Base-by-base conservation (phyloP, 2,888 invertebrate genomes). In the Sinotaia quadrata region DNA sequence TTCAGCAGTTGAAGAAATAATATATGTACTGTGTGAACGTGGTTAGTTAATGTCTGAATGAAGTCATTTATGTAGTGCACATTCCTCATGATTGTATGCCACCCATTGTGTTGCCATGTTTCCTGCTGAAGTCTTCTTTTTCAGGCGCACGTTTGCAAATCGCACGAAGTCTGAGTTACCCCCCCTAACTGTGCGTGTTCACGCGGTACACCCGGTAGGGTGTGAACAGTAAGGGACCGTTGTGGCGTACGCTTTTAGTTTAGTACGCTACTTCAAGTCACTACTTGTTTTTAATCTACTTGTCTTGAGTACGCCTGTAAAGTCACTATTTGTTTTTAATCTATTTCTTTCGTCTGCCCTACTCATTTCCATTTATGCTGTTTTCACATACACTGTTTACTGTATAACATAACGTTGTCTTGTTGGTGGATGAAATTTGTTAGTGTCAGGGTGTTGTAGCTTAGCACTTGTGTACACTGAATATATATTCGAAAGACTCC, bases 101-200 rank as follows among this genome's bases (percentile, higher is more conserved):
- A n/a, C 12, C 41, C 41, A 44, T 52, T 36, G 36, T 31, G 37
- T 56, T 65, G 63, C 63, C 63, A 56, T 65, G 63, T 65, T 65
- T 52, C 63, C 56, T 65, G 63, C 63, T 65, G 63, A 65, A 56
- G 8, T 56, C 63, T 65, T 65, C 63, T 65, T 65, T 65, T 65
- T 65, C 63, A 65, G 63, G 33, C 54, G 24, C 56, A 29, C 31
- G 54, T 65, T 65, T 54, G 63, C n/a, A n/a, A n/a, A n/a, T n/a
- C n/a, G 56, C 63, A 44, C 54, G 41, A 54, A 65, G 56, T 56
- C 63, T 56, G 44, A 65, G 63, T 52, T 65, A 21, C 31, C 36
- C 61, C 61, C 51, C 12, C 51, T 52, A 41, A 34, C 51, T 51
- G 63, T 65, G 54, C 63, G 63, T 65, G 63, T 65, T 65, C 36